Evolutionary conservation across 1,140 invertebrate species (phyloP).

Genomic region (Grapholita molesta): DNA sequence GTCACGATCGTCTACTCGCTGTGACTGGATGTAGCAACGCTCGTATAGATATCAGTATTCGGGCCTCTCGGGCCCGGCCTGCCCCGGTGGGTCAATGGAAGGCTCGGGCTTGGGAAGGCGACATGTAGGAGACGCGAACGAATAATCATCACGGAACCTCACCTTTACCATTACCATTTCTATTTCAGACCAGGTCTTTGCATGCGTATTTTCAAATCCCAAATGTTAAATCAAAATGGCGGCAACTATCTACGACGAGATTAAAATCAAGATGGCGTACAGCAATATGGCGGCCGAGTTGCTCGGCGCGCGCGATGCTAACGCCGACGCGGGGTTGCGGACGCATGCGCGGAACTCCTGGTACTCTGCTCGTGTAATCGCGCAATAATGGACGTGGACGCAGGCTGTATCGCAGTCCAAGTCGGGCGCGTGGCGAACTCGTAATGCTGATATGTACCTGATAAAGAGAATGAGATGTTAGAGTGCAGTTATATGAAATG

Average conservation of each 20-base stretch:
- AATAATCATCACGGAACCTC: no score
- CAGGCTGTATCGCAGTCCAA: conserved; percentile 83
- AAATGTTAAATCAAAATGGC: not conserved
- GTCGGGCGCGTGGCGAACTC: conserved; percentile 75
- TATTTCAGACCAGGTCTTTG: no score
- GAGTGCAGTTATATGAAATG: not conserved
- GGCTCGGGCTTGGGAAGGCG: no score
- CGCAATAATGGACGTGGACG: conserved; percentile 88
- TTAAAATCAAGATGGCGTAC: conserved; percentile 64
- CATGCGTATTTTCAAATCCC: no score
- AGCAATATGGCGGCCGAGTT: conserved; percentile 57
- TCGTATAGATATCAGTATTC: no score
- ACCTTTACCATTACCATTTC: no score
- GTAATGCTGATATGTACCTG: conserved; percentile 78
- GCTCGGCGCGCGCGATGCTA: conserved; percentile 76
- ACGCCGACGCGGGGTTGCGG: conserved; percentile 84
- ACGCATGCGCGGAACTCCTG: conserved; percentile 85
- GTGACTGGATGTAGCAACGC: no score
- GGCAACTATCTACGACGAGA: conserved; percentile 44
- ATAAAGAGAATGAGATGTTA: not conserved
- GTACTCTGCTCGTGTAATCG: conserved; percentile 88
- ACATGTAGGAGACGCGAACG: no score
- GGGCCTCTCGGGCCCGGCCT: no score
- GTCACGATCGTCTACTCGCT: no score
- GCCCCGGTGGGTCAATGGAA: no score